These are phyloP conservation scores for Probosciger aterrimus DNA, from an alignment of 2,113 vertebrate species.

Conservation along the genomic window DNA sequence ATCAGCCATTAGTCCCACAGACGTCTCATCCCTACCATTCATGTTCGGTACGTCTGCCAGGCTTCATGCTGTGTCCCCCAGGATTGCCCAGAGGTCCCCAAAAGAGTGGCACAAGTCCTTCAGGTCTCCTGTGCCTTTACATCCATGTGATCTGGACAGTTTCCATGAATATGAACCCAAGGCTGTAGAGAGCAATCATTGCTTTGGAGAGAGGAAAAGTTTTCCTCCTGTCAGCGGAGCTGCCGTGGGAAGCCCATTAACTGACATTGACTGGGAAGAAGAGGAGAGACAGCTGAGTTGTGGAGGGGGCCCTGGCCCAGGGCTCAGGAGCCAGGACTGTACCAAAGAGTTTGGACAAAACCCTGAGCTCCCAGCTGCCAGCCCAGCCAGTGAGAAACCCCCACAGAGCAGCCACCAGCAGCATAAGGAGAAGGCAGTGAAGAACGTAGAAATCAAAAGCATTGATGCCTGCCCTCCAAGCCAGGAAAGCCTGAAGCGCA, in stretches of 20 bases:
- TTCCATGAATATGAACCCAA: slow-evolving; percentile 1
- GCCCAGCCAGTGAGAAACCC: background rate
- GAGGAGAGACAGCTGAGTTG: background rate
- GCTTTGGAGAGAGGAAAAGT: background rate
- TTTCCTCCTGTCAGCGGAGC: background rate
- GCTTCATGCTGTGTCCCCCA: slow-evolving; percentile 64
- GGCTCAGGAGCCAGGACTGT: background rate
- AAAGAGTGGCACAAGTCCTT: slow-evolving; percentile 66
- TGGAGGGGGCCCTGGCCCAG: background rate
- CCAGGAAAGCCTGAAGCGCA: slow-evolving; percentile 68
- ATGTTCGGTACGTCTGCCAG: slow-evolving; percentile 71
- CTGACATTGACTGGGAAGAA: background rate
- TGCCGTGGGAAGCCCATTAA: background rate
- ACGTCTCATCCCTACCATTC: slow-evolving; percentile 55
- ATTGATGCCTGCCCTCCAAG: background rate
- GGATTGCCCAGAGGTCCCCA: slow-evolving; percentile 24
- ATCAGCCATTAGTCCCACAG: slow-evolving; percentile 66
- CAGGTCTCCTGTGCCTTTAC: background rate
- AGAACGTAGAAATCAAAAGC: slow-evolving; percentile 46
- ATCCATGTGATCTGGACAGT: background rate
- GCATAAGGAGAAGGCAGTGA: slow-evolving; percentile 38
- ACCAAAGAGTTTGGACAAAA: background rate
- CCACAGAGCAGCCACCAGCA: background rate
- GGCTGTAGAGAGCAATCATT: background rate
- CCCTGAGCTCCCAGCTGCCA: background rate